Conservation (phyloP, 1,140 invertebrate species). For the Hylaeus volcanicus region DNA sequence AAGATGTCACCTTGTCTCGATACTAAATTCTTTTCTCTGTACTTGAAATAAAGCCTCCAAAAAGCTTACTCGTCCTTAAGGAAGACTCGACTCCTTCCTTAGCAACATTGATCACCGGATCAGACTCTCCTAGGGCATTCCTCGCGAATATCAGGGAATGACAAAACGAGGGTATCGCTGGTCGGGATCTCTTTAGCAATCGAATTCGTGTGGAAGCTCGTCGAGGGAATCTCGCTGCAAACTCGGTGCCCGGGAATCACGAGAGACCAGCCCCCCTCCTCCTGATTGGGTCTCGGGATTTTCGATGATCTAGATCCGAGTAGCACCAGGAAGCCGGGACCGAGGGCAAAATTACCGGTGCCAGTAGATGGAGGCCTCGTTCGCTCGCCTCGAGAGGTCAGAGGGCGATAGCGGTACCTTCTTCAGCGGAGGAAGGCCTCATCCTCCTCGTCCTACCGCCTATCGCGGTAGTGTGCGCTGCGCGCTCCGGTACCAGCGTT, state of each 20-base stretch:
- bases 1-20: too few species aligned
- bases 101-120: too few species aligned
- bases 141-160: not conserved
- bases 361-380: conserved; percentile 73
- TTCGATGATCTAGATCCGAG: conserved; percentile 74
- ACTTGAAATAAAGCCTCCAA: too few species aligned
- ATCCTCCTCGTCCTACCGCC: conserved; percentile 67
- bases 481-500: conserved; percentile 62
- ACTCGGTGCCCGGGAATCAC: conserved; percentile 2
- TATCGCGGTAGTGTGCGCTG: conserved; percentile 62
- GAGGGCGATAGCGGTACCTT: conserved; percentile 80
- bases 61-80: too few species aligned
- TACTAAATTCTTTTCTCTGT: too few species aligned
- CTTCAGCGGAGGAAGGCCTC: conserved; percentile 67
- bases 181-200: conserved; percentile 3
- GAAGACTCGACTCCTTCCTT: too few species aligned
- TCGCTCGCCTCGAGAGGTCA: conserved; percentile 76
- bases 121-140: not conserved
- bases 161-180: not conserved
- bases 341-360: conserved; percentile 76
- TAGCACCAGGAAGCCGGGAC: conserved; percentile 76
- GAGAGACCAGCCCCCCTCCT: not conserved
- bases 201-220: conserved; percentile 11
- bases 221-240: not conserved
- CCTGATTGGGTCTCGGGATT: conserved; percentile 49